A percentile compares a stretch with the other conserved stretches of the same genome.
phyloP scores from a whole-genome alignment of 2,113 vertebrate species.

The Scophthalmus maximus region DNA sequence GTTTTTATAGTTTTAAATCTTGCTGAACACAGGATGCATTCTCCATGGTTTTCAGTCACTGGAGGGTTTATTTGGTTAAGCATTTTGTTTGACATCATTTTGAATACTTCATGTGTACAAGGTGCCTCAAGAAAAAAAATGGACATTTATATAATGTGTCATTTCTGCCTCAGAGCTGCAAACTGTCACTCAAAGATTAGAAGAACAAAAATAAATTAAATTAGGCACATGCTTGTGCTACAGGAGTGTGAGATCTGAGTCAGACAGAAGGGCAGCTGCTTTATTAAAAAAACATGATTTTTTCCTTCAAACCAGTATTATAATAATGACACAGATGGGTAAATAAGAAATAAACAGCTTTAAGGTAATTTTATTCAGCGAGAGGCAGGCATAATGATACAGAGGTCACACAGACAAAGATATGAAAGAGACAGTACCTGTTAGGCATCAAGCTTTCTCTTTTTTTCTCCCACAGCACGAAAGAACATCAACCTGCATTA shows the following conservation, averaged over 20 bases:
- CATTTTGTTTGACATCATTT: no score
- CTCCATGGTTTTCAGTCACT: no score
- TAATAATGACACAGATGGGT: constrained; percentile 12
- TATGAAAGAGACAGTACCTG: constrained; percentile 70
- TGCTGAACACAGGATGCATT: no score
- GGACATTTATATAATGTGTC: no score
- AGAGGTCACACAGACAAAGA: constrained; percentile 41
- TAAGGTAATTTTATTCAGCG: constrained; percentile 55
- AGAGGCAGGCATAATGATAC: constrained; percentile 19
- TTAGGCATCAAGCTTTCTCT: constrained; percentile 60
- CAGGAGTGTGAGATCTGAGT: not conserved
- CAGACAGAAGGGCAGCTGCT: not conserved
- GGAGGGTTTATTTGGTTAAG: no score
- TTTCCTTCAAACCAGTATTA: not conserved
- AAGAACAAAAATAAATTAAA: no score
- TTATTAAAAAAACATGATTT: not conserved
- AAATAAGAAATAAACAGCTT: constrained; percentile 49
- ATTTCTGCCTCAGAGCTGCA: no score
- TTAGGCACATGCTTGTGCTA: not conserved
- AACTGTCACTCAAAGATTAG: no score
- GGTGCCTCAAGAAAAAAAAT: no score
- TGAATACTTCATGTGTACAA: no score
- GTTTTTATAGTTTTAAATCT: no score
- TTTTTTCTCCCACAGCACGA: constrained; percentile 68
- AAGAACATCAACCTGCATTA: constrained; percentile 78